Percentiles rank a stretch among this genome's conserved stretches.
Conservation (phyloP, 2,113 vertebrate genomes). For the Rhagologus leucostigma region DNA sequence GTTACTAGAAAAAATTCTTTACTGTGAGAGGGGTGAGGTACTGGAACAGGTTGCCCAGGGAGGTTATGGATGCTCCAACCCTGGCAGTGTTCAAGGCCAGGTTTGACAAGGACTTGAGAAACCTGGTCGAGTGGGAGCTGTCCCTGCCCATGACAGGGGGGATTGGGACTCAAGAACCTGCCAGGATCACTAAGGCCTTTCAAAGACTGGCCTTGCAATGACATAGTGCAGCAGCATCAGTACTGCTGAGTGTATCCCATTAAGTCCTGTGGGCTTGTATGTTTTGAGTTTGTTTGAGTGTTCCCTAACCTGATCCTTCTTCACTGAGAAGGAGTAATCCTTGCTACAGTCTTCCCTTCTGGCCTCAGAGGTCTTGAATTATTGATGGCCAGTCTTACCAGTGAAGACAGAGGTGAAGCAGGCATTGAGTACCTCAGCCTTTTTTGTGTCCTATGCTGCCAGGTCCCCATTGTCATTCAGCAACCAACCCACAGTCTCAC, state of each 20-base stretch:
- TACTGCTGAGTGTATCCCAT: neutral
- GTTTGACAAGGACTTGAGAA: neutral
- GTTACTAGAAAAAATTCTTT: neutral
- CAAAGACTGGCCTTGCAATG: neutral
- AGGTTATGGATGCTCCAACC: neutral
- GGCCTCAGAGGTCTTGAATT: neutral
- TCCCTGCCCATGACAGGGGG: neutral
- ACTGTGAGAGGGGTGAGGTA: neutral
- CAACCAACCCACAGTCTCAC: neutral
- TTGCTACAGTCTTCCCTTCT: neutral
- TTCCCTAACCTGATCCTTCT: neutral
- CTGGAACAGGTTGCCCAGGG: neutral
- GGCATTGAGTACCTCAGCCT: neutral
- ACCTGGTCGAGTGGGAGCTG: neutral
- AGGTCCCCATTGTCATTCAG: neutral
- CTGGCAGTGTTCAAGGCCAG: neutral
- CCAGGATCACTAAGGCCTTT: neutral
- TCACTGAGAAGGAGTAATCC: neutral
- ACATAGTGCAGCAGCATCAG: accelerated
- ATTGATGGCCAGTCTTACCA: neutral
- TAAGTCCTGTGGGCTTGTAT: too few relatives aligned
- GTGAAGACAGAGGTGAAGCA: neutral
- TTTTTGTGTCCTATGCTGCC: neutral
- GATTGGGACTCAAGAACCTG: neutral
- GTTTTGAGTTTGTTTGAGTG: neutral